Percentiles rank a stretch among this genome's conserved stretches.
Evolutionary conservation across 2,888 invertebrate species (phyloP).

Genomic region (Rapana venosa): DNA sequence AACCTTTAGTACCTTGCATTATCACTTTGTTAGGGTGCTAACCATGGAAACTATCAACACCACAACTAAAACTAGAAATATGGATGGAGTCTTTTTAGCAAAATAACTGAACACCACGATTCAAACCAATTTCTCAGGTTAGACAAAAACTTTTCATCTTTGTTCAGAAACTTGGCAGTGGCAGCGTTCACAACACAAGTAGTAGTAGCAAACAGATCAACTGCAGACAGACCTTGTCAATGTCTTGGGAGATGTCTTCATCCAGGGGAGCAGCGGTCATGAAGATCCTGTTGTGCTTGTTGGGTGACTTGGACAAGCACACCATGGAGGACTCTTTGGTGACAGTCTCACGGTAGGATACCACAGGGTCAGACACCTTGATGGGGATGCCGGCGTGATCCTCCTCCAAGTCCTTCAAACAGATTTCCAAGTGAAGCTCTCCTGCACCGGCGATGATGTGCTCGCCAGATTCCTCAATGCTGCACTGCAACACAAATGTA

Average conservation of each 20-base stretch:
- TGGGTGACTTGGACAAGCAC: constrained; percentile 99
- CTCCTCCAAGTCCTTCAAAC: constrained; percentile 96
- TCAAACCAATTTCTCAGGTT: too few species aligned
- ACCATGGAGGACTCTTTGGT: constrained; percentile 93
- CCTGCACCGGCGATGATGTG: constrained; percentile 99
- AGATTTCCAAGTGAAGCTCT: constrained; percentile 99
- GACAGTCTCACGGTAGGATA: constrained; percentile 92
- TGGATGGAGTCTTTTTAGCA: too few species aligned
- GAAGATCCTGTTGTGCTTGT: constrained; percentile 99
- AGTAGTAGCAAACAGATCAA: neutral
- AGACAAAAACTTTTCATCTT: too few species aligned
- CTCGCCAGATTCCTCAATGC: constrained; percentile 99
- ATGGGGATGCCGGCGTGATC: constrained; percentile 97
- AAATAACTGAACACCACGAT: too few species aligned
- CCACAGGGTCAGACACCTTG: constrained; percentile 99
- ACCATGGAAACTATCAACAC: too few species aligned
- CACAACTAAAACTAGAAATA: too few species aligned
- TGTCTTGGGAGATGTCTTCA: constrained; percentile 97
- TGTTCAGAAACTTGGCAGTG: too few species aligned
- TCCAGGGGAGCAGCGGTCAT: constrained; percentile 97
- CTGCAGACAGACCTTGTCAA: constrained; percentile 86
- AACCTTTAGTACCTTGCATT: too few species aligned
- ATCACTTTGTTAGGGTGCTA: too few species aligned
- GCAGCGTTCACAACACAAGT: too few species aligned
- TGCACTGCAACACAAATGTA: constrained; percentile 85